Evolutionary conservation across 2,113 vertebrate genomes (phyloP).

Genomic region (Neogobius melanostomus): DNA sequence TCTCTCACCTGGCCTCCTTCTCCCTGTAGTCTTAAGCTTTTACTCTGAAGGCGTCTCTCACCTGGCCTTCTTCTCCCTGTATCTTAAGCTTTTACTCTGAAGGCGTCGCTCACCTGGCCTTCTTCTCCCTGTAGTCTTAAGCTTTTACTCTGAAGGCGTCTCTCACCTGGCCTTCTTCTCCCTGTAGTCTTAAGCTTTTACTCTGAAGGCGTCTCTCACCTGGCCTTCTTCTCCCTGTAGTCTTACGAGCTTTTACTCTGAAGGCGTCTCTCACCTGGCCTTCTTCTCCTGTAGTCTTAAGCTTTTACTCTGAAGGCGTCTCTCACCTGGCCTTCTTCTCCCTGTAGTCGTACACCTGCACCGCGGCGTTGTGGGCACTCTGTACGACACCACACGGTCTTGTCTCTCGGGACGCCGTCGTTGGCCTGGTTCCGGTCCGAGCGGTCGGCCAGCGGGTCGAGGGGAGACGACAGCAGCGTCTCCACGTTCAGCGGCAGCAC

Average conservation of each 20-base stretch:
- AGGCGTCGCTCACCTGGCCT: too few species aligned
- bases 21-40: neutral
- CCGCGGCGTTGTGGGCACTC: conserved; percentile 87
- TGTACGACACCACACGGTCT: conserved; percentile 83
- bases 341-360: conserved; percentile 91
- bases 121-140: too few species aligned
- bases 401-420: conserved; percentile 46
- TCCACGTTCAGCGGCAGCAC: conserved; percentile 83
- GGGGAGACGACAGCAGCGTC: conserved; percentile 67
- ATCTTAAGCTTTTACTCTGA: too few species aligned
- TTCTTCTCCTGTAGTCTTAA: neutral
- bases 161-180: too few species aligned
- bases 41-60: too few species aligned
- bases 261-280: neutral
- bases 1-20: neutral
- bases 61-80: too few species aligned
- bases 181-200: too few species aligned
- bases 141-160: too few species aligned
- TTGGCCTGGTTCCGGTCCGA: neutral
- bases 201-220: too few species aligned
- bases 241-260: too few species aligned
- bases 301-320: neutral
- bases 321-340: conserved; percentile 69
- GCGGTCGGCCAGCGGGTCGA: conserved; percentile 78
- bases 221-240: too few species aligned